Base-by-base conservation (phyloP, 30 jellyfish, hydroid and myxozoan genomes). In the Rhopilema esculentum region DNA sequence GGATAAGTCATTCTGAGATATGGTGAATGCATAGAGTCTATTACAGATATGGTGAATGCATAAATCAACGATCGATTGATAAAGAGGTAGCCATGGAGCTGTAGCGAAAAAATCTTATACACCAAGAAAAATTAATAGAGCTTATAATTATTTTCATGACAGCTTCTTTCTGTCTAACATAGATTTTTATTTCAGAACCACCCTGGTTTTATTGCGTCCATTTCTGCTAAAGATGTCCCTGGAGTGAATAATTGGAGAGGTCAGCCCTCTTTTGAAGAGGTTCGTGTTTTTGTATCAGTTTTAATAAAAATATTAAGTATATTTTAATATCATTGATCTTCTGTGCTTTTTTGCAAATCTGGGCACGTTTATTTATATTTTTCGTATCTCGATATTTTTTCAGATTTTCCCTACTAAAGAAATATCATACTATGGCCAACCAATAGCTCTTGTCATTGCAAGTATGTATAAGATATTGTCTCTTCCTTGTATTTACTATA, bases 141-240 rank as follows among this genome's bases (percentile, higher is more conserved):
- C n/a, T n/a, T n/a, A n/a, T n/a, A n/a, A n/a, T n/a, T n/a, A n/a
- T n/a, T n/a, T n/a, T n/a, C n/a, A n/a, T n/a, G n/a, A n/a, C n/a
- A n/a, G n/a, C n/a, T n/a, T n/a, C n/a, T 6, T 9, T 4, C 77
- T 23, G 1, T 0, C 7, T 4, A 0, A n/a, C 19, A 8, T 16
- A 66, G 23, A 24, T 75, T 64, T 29, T 6, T 79, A 25, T 19
- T 30, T 69, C 68, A 83, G 91, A 75, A 64, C 28, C 91, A 83
- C 52, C 91, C 91, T 68, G 91, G 91, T 4, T 83, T 83, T 19
- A 51, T 83, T 70, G 91, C 85, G 21, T 71, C 53, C 49, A 50
- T 48, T 25, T 24, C 85, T 49, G 91, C 85, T 20, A 57, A 83
- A 20, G 91, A 83, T 53, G 40, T 83, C 20, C 91, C 91, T 21